Percentiles rank a stretch among this genome's conserved stretches.
Conservation (phyloP, 2,797 vertebrate species). For the Chloroceryle inda region DNA sequence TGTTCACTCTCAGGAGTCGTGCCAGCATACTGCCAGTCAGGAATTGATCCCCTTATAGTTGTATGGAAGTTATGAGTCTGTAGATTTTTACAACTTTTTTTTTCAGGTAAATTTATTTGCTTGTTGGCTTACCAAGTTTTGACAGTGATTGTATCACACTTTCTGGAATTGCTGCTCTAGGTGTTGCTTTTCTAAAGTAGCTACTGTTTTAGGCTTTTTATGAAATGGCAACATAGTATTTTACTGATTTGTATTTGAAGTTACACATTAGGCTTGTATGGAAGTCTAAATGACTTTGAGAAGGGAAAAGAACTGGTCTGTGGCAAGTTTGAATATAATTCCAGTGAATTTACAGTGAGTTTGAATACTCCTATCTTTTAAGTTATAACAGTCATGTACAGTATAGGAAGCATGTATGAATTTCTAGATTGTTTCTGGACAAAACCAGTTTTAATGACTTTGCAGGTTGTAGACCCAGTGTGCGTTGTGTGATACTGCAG, state of each 20-base stretch:
- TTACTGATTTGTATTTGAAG: neutral
- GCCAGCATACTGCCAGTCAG: neutral
- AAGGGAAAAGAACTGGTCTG: neutral
- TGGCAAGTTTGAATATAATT: neutral
- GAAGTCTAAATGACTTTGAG: neutral
- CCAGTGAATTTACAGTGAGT: neutral
- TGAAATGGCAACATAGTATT: neutral
- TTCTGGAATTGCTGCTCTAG: neutral
- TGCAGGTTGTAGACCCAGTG: neutral
- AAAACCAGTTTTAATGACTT: neutral
- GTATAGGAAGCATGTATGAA: neutral
- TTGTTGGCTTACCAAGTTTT: neutral
- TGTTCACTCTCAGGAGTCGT: neutral
- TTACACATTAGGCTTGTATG: neutral
- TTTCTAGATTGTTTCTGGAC: neutral
- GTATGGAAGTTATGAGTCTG: neutral
- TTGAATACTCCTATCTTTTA: neutral
- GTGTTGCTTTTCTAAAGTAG: neutral
- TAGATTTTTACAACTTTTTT: neutral
- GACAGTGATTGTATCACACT: rapidly evolving
- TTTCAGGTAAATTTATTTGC: neutral
- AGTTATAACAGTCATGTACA: rapidly evolving
- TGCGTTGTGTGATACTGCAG: neutral
- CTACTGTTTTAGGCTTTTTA: neutral
- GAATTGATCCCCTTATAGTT: neutral